These are phyloP conservation scores for Tethea ocularis DNA, from an alignment of 2,888 invertebrate genomes.

Conservation along the genomic window DNA sequence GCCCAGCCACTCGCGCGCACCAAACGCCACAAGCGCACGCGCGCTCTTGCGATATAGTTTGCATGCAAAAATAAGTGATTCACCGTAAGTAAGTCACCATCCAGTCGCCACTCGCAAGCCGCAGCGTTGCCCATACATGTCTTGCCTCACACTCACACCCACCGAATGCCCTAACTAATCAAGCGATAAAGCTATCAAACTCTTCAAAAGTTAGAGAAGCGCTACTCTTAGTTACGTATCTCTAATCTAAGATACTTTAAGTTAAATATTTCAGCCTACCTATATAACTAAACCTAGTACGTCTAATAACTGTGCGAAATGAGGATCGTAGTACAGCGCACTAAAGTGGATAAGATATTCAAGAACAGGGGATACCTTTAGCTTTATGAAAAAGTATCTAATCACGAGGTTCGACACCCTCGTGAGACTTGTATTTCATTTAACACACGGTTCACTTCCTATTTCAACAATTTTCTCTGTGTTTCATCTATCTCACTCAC, in stretches of 20 bases:
- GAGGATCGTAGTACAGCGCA: neutral
- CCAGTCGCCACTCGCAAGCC: constrained; percentile 9
- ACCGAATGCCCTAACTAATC: neutral
- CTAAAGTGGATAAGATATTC: neutral
- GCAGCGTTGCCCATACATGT: constrained; percentile 9
- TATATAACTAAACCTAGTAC: no score
- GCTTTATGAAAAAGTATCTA: constrained; percentile 31
- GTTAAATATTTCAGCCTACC: no score
- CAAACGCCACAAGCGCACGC: constrained; percentile 21
- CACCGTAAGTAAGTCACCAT: constrained; percentile 19
- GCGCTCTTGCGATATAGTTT: constrained; percentile 32
- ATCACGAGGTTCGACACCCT: constrained; percentile 34
- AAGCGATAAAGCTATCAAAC: neutral
- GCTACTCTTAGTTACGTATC: neutral
- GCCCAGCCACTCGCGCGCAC: constrained; percentile 39
- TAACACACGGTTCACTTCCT: constrained; percentile 44
- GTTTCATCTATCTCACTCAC: no score
- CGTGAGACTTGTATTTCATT: constrained; percentile 38
- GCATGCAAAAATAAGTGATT: constrained; percentile 50
- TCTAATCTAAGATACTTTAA: neutral
- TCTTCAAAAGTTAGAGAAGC: neutral
- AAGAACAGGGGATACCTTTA: neutral
- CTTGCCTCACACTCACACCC: neutral
- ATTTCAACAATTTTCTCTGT: constrained; percentile 45
- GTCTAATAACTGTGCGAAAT: no score